These are phyloP conservation scores for Andricus grossulariae DNA, from an alignment of 1,140 invertebrate genomes.

Conservation along the genomic window DNA sequence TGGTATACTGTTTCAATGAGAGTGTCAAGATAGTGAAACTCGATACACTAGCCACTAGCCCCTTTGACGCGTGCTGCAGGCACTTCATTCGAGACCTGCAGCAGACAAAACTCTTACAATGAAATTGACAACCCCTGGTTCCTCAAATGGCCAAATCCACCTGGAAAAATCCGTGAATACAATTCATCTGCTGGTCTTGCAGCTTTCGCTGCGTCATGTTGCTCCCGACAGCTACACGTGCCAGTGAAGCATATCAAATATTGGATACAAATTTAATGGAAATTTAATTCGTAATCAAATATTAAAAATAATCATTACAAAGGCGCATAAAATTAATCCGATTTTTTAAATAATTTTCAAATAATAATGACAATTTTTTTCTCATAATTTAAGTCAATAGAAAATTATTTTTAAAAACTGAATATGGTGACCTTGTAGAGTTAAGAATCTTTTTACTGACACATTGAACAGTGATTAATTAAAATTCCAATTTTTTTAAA, in stretches of 20 bases:
- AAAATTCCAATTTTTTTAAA: too few species aligned
- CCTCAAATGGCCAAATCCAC: background rate
- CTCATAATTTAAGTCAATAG: too few species aligned
- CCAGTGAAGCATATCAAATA: too few species aligned
- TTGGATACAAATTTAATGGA: background rate
- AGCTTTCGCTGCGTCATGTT: background rate
- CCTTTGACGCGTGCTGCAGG: conserved; percentile 38
- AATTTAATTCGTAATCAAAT: background rate
- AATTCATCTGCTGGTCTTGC: background rate
- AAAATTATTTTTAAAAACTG: too few species aligned
- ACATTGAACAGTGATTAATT: too few species aligned
- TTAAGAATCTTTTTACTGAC: too few species aligned
- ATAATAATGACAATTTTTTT: too few species aligned
- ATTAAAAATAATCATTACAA: background rate
- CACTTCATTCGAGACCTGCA: conserved; percentile 41
- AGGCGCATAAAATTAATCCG: too few species aligned
- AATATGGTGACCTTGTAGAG: too few species aligned
- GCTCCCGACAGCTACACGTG: background rate
- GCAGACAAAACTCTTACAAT: conserved; percentile 45
- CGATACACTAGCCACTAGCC: conserved; percentile 40
- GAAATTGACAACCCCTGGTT: conserved; percentile 24
- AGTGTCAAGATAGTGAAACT: conserved; percentile 46
- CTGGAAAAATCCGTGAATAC: background rate
- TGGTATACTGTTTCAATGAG: conserved; percentile 48
- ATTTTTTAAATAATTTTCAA: too few species aligned